phyloP scores from a whole-genome alignment of 2,797 vertebrate genomes.

The Moxostoma hubbsi region DNA sequence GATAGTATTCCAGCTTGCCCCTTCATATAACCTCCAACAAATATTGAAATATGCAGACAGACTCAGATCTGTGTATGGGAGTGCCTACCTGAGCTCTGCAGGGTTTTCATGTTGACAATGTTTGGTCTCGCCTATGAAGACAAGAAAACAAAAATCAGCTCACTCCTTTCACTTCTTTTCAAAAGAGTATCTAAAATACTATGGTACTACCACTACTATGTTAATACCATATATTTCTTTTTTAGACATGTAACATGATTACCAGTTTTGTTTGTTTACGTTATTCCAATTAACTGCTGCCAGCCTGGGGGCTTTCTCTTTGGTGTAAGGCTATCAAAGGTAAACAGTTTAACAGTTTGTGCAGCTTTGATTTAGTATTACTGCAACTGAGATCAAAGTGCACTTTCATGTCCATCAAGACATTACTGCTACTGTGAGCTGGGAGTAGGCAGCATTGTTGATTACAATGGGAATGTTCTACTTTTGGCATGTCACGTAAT shows the following conservation, averaged over 20 bases:
- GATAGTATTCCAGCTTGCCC: neutral
- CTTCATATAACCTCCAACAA: neutral
- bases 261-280: neutral
- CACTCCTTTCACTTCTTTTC: neutral
- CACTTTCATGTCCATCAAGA: slow-evolving; percentile 23
- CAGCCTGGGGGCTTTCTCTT: slow-evolving; percentile 21
- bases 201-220: neutral
- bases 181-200: neutral
- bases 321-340: slow-evolving; percentile 14
- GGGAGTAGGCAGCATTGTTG: neutral
- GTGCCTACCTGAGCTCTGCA: slow-evolving; percentile 63
- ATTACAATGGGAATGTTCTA: neutral
- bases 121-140: slow-evolving; percentile 56
- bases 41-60: neutral
- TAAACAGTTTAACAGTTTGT: slow-evolving; percentile 12
- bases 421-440: slow-evolving; percentile 15
- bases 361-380: slow-evolving; percentile 11
- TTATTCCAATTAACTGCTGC: neutral
- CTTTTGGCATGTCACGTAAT: neutral
- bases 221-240: neutral
- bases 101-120: slow-evolving; percentile 53
- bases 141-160: slow-evolving; percentile 25
- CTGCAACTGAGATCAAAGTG: slow-evolving; percentile 34
- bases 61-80: neutral
- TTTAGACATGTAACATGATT: too few relatives aligned